Base-by-base conservation (phyloP, 2,797 vertebrate species). In the Bovichtus diacanthus region DNA sequence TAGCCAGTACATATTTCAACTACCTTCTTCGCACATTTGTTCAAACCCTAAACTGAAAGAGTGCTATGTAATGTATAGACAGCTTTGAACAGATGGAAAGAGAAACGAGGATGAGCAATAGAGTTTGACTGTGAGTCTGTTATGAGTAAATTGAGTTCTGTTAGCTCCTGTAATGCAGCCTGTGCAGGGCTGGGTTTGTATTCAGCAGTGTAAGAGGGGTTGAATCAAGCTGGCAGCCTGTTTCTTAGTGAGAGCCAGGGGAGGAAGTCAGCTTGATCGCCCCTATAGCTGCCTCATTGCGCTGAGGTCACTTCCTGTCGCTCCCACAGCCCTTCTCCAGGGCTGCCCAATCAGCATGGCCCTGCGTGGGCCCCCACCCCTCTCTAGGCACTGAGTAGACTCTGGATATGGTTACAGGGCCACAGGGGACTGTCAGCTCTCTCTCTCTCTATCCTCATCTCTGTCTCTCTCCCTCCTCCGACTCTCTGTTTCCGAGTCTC, bases 351-450 rank as follows among this genome's bases (percentile, higher is more conserved):
- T 98, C 96, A 97, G 96, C 90, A 78, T 86, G 94, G 95, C 93
- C 95, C 94, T 93, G 73, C 86, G 91, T 90, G 95, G 96, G 94
- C 95, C 95, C 90, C 91, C 92, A 79, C 91, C 88, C 87, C 88
- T 88, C 79, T 95, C 94, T 92, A 88, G 91, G 95, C 96, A 96
- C 95, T 79, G 95, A 96, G 96, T 96, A 96, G 95, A 96, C 95
- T 97, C 96, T 94, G 96, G 96, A 97, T 97, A 96, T 97, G 97
- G 96, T 97, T 97, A 97, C 96, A 96, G 96, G 94, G 95, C 96
- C 97, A 96, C 96, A 88, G 96, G 96, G 97, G 96, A 97, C 95
- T 76, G 87, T 88, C 91, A 91, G 85, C 83, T 82, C 87, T 84
- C 83, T 86, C 72, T 58, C 72, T 58, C 66, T 74, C 76, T 59